Conservation (phyloP, 2,888 invertebrate species). For the Ditula angustiorana region DNA sequence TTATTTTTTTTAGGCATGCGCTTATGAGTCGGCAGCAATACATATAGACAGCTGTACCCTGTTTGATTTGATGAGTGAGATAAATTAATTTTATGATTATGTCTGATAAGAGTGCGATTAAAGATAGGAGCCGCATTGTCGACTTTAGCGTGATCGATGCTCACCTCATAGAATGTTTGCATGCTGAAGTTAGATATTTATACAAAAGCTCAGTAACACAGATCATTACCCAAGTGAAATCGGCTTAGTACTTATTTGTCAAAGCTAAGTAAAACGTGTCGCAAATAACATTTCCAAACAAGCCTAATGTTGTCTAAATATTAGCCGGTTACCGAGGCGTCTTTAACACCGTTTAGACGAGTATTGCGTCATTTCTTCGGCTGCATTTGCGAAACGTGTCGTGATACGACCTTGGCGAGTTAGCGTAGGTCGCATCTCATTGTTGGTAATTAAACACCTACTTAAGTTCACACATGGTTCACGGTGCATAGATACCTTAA, state of each 20-base stretch:
- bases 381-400: slow-evolving; percentile 26
- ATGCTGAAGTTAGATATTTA: too few relatives aligned
- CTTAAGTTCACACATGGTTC: slow-evolving; percentile 3
- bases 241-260: slow-evolving; percentile 5
- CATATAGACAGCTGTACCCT: too few relatives aligned
- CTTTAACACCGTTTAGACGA: slow-evolving; percentile 28
- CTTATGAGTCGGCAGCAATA: too few relatives aligned
- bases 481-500: neutral
- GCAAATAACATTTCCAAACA: slow-evolving; percentile 23
- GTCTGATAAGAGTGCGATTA: too few relatives aligned
- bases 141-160: too few relatives aligned
- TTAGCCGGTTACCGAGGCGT: slow-evolving; percentile 22
- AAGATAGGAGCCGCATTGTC: too few relatives aligned
- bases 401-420: slow-evolving; percentile 25
- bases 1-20: too few relatives aligned
- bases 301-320: slow-evolving; percentile 24
- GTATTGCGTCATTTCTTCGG: slow-evolving; percentile 29
- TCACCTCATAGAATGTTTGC: too few relatives aligned
- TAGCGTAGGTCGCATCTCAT: slow-evolving; percentile 40
- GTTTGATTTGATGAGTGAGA: too few relatives aligned
- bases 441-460: slow-evolving; percentile 34
- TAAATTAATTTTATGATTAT: too few relatives aligned
- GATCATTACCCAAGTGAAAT: neutral
- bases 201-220: neutral
- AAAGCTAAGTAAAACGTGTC: neutral